phyloP scores from a whole-genome alignment of 35 echinoderm and acorn worm genomes.

The Antedon bifida region DNA sequence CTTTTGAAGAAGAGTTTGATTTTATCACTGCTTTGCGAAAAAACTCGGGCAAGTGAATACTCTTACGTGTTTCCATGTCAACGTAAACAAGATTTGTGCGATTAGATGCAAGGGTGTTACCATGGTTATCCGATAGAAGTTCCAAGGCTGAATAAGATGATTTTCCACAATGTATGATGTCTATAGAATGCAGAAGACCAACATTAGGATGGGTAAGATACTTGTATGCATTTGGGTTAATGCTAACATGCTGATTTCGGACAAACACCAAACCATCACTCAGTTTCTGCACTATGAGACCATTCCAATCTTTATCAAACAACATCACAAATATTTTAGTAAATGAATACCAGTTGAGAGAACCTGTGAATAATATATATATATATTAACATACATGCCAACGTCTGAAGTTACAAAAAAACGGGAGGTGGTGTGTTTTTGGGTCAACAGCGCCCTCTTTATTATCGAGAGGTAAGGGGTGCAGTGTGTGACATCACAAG shows the following conservation, averaged over 20 bases:
- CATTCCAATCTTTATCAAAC: not conserved
- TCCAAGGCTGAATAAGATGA: not conserved
- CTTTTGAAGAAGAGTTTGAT: not conserved
- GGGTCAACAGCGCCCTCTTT: too few species aligned
- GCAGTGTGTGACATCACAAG: too few species aligned
- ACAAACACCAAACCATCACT: not conserved
- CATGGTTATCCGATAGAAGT: not conserved
- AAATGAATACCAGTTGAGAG: not conserved
- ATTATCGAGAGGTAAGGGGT: too few species aligned
- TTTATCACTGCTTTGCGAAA: not conserved
- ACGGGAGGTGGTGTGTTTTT: too few species aligned
- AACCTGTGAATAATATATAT: not conserved
- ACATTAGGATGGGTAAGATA: not conserved
- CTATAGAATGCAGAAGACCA: not conserved
- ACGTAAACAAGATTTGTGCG: not conserved
- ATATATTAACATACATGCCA: too few species aligned
- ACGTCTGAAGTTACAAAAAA: too few species aligned
- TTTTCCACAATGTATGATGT: not conserved
- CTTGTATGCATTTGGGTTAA: not conserved
- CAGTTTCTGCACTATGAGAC: not conserved
- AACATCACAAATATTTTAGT: not conserved
- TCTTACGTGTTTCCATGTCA: not conserved
- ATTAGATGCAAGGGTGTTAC: not conserved
- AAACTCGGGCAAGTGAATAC: not conserved
- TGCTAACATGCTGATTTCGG: not conserved